Evolutionary conservation across 2,797 vertebrate genomes (phyloP), one percentile per base, ranked within the genome.

Genomic region (Sarcophilus harrisii): DNA sequence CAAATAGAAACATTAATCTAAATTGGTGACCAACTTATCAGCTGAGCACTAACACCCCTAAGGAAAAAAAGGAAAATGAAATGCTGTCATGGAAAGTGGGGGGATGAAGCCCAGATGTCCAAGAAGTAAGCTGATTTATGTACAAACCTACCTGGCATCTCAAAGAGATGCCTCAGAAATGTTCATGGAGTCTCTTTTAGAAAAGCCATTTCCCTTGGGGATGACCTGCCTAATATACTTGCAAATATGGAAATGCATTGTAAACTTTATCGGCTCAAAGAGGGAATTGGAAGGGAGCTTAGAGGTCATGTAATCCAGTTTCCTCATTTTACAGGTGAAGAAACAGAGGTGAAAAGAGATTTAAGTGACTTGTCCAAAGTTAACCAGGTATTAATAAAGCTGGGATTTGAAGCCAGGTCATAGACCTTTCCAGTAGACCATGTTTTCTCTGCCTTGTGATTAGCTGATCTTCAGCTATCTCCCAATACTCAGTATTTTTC

Each of bases 1-100:
- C 96, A 97, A 96, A 98, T 97, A 95, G 97, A 96, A 96, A 97
- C 97, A 97, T 98, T n/a, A 30, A 96, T 97, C 93, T 95, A 96
- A 52, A 95, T 96, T 97, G 97, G 97, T 96, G 97, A 96, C 97
- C 97, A 97, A 95, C 96, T 95, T 95, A 93, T 96, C 96, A 97
- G 93, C 96, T 97, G 96, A 98, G 94, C 91, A 92, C 91, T 96
- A 97, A 92, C 58, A 96, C 95, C 95, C 97, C 95, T 97, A 97
- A 96, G 92, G 93, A 91, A 96, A 96, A 94, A 81, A 45, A 93
- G 92, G 92, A 92, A 94, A 95, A 96, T 91, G 96, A 96, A 92
- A 91, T 93, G 96, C 93, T 58, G 29, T 57, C 45, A 95, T 95
- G 95, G 92, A 96, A 96, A 27, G 54, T 55, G 54, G 73, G 38